These are phyloP conservation scores for Butorides virescens DNA, from an alignment of 2,113 vertebrate species.

Conservation along the genomic window DNA sequence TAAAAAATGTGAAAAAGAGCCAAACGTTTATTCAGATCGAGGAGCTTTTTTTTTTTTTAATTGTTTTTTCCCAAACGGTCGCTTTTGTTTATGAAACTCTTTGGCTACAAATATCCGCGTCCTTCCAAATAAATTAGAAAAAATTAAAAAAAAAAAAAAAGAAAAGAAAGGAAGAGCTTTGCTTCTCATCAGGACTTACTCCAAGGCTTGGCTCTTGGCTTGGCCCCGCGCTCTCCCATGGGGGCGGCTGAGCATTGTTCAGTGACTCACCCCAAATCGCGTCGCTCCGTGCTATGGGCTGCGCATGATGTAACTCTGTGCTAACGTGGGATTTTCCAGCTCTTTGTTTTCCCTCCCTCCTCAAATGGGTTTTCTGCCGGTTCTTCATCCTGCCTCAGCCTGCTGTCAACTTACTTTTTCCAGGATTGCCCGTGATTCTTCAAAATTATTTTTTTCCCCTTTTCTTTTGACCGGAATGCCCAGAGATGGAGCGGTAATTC, in stretches of 20 bases:
- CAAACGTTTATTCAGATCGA: not conserved
- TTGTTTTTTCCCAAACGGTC: not conserved
- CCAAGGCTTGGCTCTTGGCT: not conserved
- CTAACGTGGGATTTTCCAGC: conserved; percentile 75
- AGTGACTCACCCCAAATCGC: conserved; percentile 45
- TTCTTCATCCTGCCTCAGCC: conserved; percentile 5
- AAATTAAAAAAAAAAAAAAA: not conserved
- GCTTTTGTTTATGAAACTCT: not conserved
- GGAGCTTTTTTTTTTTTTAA: not conserved
- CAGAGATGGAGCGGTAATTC: not conserved
- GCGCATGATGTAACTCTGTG: conserved; percentile 34
- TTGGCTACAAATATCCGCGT: not conserved
- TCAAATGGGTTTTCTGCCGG: conserved; percentile 39
- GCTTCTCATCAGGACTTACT: not conserved
- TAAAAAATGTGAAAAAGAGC: not conserved
- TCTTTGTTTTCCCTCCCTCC: conserved; percentile 65
- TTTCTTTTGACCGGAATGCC: not conserved
- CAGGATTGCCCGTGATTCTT: not conserved
- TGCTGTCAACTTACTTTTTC: not conserved
- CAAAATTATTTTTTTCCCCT: not conserved
- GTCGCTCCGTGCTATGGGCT: not conserved
- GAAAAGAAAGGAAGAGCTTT: not conserved
- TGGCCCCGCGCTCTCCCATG: not conserved
- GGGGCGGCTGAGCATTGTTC: not conserved
- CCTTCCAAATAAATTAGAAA: not conserved